Evolutionary conservation across 2,888 invertebrate genomes (phyloP), one percentile per base, ranked within the genome.

Genomic region (Cetonia aurata): DNA sequence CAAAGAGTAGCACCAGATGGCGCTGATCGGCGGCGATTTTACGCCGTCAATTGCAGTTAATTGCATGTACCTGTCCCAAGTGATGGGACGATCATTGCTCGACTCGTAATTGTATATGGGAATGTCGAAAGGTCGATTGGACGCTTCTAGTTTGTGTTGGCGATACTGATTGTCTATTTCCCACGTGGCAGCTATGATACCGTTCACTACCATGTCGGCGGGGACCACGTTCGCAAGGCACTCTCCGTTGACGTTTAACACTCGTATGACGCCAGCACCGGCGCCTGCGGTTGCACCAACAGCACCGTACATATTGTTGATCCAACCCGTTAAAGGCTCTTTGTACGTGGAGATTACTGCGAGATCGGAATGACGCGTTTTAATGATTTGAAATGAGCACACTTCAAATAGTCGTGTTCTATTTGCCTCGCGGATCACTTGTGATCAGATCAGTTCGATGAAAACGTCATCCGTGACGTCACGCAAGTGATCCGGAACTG

Each of bases 301-400:
- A 0, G 96, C 94, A 3, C 96, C 96, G 80, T 96, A 96, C 77
- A 94, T 88, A 80, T 96, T 97, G 85, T 96, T 96, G 15, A 95
- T 93, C 96, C 96, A 97, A 0, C 95, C 95, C 74, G 90, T 86
- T 0, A 92, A 84, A 0, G 94, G 94, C 80, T 93, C 93, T 60
- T 88, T 88, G 78, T 92, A 93, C 0, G 93, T 89, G 1, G 90
- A 89, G 69, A 89, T 85, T 12, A 90, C 90, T 90, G 78, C 9
- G 55, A 65, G 25, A 53, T 10, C 4, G 25, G 3, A 25, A 25
- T 25, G 4, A 25, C 1, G 25, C n/a, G n/a, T n/a, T n/a, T n/a
- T n/a, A n/a, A n/a, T n/a, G n/a, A n/a, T n/a, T n/a, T n/a, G n/a
- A n/a, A n/a, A n/a, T n/a, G n/a, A n/a, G n/a, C n/a, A n/a, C n/a